Evolutionary conservation across 2,113 vertebrate species (phyloP), one percentile per base, ranked within the genome.

Genomic region (Callopanchax toddi): DNA sequence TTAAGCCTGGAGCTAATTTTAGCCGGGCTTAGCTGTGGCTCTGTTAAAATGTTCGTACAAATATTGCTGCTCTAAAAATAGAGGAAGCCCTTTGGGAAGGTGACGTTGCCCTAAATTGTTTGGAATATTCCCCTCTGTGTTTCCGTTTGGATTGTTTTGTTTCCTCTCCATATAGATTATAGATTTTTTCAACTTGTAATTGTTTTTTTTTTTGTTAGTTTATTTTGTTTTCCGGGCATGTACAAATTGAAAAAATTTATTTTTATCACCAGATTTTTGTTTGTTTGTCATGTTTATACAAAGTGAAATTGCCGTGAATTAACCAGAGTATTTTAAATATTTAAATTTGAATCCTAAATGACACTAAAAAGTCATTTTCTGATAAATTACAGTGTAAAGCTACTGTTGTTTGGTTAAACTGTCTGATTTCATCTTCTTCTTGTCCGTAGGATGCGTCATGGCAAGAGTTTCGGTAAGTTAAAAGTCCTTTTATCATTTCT

Each of bases 1-100:
- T 83, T 66, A 67, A 75, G 67, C 76, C 67, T 13, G 0, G 9
- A 51, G 75, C 77, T 89, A 86, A 87, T 86, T 86, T 88, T 86
- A 88, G 78, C 16, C 1, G 20, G 71, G 70, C 49, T 86, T 79
- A 85, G 20, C 46, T 7, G 48, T 12, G 73, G 72, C 74, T 86
- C 32, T 49, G 32, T 63, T 42, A 36, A 52, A 68, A 60, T 67
- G 57, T 71, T 76, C 56, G 50, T 18, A 6, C 66, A 67, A 54
- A 57, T 61, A 65, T 74, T 55, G 77, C 66, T 23, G 15, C 52
- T 78, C 65, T 69, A 71, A 58, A 78, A 66, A 23, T 32, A 34
- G 68, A 67, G 42, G 40, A 36, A 43, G 49, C 40, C 62, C 25
- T 25, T 39, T 36, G 22, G 20, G 57, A 22, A 12, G 6, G 18